Evolutionary conservation across 30 jellyfish, hydroid and myxozoan genomes (phyloP).

Genomic region (Aurelia aurita complex sp. Pacific): DNA sequence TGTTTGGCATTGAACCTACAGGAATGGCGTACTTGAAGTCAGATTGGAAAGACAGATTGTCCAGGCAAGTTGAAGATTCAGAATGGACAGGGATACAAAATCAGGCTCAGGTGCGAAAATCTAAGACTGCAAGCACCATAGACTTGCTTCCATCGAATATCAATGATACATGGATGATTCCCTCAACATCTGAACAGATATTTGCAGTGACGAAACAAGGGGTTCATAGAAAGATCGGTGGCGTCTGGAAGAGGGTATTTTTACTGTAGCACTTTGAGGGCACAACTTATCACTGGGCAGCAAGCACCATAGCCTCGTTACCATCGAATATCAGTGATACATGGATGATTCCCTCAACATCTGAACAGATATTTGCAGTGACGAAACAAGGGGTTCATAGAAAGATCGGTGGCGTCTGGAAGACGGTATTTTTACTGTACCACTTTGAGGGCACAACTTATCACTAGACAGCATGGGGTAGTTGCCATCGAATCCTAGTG

Average conservation of each 20-base stretch:
- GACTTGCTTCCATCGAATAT: not conserved
- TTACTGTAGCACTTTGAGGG: too few relatives aligned
- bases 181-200: not conserved
- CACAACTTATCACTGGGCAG: too few relatives aligned
- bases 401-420: slow-evolving; percentile 1
- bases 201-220: slow-evolving; percentile 20
- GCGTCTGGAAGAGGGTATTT: slow-evolving; percentile 20
- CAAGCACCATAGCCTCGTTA: not conserved
- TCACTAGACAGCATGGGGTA: not conserved
- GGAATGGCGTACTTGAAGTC: slow-evolving; percentile 11
- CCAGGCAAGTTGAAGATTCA: slow-evolving; percentile 15
- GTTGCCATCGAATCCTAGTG: not conserved
- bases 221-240: not conserved
- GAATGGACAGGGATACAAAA: slow-evolving; percentile 17
- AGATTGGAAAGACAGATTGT: not conserved
- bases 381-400: slow-evolving; percentile 11
- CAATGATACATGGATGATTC: not conserved
- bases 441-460: too few relatives aligned
- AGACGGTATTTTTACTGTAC: not conserved
- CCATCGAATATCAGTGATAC: too few relatives aligned
- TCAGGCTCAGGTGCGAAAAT: slow-evolving; percentile 13
- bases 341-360: not conserved
- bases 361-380: not conserved
- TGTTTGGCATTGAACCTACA: slow-evolving; percentile 1
- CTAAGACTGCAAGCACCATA: not conserved